These are phyloP conservation scores for Pteronotus mesoamericanus DNA, from an alignment of 2,797 vertebrate species.

Conservation along the genomic window DNA sequence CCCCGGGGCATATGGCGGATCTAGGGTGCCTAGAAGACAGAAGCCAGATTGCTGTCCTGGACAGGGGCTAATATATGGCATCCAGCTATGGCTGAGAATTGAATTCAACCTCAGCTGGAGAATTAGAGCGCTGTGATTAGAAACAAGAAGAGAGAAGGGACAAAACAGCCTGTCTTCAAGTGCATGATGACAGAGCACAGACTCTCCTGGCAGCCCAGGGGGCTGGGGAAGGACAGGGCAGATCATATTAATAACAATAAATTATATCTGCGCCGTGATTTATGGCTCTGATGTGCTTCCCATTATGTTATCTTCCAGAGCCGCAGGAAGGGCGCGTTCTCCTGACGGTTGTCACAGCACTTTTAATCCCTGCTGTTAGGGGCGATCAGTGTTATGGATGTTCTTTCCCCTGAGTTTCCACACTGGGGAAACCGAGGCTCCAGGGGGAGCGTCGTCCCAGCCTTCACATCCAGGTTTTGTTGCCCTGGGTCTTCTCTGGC, in stretches of 20 bases:
- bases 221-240: conserved; percentile 64
- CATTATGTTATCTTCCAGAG: neutral
- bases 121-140: conserved; percentile 65
- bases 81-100: conserved; percentile 27
- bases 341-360: rapidly evolving
- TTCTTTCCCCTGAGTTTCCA: neutral
- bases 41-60: conserved; percentile 59
- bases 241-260: conserved; percentile 77
- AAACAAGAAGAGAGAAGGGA: conserved; percentile 48
- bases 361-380: neutral
- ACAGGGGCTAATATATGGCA: conserved; percentile 66
- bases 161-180: conserved; percentile 66
- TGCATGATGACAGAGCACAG: conserved; percentile 69
- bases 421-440: neutral
- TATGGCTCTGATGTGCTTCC: neutral
- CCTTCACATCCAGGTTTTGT: neutral
- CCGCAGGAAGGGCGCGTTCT: rapidly evolving
- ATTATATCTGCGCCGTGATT: conserved; percentile 63
- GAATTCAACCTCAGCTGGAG: conserved; percentile 54
- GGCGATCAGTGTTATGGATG: rapidly evolving
- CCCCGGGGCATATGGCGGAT: neutral
- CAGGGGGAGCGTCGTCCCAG: neutral
- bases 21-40: conserved; percentile 30
- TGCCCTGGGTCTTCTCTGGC: neutral
- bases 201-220: conserved; percentile 50